Evolutionary conservation across 2,888 invertebrate species (phyloP).

Genomic region (Cybosia mesomella): DNA sequence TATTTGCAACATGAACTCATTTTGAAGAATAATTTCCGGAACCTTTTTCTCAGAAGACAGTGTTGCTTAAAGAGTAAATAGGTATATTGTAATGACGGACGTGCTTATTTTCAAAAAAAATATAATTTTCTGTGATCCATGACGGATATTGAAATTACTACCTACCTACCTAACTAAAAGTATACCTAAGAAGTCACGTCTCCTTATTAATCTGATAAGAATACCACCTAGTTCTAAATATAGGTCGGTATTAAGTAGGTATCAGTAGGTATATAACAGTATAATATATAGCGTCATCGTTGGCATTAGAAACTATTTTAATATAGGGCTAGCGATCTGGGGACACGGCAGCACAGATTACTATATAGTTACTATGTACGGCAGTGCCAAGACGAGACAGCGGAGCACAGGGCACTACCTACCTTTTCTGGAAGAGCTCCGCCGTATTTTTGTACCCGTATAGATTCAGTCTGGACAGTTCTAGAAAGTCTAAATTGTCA

Average conservation of each 20-base stretch:
- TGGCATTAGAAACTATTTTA: neutral
- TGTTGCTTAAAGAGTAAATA: neutral
- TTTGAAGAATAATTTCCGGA: neutral
- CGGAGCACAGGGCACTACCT: too few relatives aligned
- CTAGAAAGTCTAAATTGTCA: too few relatives aligned
- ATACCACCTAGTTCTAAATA: neutral
- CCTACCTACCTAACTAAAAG: neutral
- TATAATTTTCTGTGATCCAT: neutral
- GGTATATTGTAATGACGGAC: neutral
- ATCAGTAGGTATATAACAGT: too few relatives aligned
- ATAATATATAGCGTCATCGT: neutral
- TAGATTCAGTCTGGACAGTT: too few relatives aligned
- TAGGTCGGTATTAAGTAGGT: neutral
- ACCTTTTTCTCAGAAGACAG: neutral
- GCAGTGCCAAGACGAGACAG: too few relatives aligned
- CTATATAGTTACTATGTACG: too few relatives aligned
- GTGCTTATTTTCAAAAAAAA: neutral
- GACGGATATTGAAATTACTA: neutral
- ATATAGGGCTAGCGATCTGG: neutral
- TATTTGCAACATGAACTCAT: neutral
- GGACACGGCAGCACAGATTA: too few relatives aligned
- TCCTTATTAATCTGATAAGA: conserved; percentile 2
- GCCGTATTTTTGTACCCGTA: too few relatives aligned
- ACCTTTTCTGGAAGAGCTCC: too few relatives aligned
- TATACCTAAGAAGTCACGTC: neutral